Evolutionary conservation across 2,888 invertebrate genomes (phyloP), one percentile per base, ranked within the genome.

Genomic region (Cepaea hortensis): DNA sequence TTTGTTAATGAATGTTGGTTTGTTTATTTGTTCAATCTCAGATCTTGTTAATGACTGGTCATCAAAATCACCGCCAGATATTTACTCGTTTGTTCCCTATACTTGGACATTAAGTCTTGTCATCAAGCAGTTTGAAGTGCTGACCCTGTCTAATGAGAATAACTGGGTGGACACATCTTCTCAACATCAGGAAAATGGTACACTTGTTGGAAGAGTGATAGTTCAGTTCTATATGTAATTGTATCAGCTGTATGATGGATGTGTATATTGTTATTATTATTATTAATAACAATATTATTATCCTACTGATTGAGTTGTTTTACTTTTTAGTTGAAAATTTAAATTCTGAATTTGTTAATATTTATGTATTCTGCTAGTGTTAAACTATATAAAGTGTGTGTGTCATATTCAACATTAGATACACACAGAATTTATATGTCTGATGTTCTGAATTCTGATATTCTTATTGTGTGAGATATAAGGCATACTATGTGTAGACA

Each of bases 151-250:
- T 92, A 99, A 99, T 95, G 98, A 99, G 94, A 97, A 97, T 94
- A 99, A 99, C 95, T 99, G 99, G 99, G 97, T 99, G 90, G 99
- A 99, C 95, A 99, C 99, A 92, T 98, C 98, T 85, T 98, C 98
- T 55, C 97, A 98, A 82, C 97, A 98, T 91, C 98, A 98, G 94
- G 98, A 98, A 95, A 98, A 98, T 94, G 96, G 98, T 95, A 93
- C 91, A 93, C 91, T 85, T 70, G 23, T 13, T 55, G 35, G 7
- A 20, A 35, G 3, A 79, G 79, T 35, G 13, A 7, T 35, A 61
- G 13, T 35, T n/a, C n/a, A n/a, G n/a, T 68, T 20, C 18, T n/a
- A 20, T 68, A 20, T 20, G n/a, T 68, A 68, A 68, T 68, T 15
- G n/a, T 68, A 55, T 55, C 55, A 55, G 55, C 68, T 13, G 48